These are phyloP conservation scores for Lepidocyrtoides sp. DNA, from an alignment of 2,888 invertebrate genomes.

Conservation along the genomic window DNA sequence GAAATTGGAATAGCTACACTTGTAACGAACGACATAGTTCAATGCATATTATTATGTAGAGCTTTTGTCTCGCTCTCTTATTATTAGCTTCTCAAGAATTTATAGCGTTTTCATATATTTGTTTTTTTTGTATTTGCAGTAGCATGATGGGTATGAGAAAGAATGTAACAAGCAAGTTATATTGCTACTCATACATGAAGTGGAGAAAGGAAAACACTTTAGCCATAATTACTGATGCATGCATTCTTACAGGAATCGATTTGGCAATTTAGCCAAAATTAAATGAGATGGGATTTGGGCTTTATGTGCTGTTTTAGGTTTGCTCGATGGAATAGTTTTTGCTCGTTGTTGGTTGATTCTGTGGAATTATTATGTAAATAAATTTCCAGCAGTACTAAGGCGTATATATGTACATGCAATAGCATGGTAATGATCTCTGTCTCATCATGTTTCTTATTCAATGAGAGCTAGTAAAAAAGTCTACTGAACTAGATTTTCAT, in stretches of 20 bases:
- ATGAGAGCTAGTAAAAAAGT: too few relatives aligned
- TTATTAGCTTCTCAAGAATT: conserved; percentile 3
- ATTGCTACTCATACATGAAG: background rate
- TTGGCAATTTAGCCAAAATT: background rate
- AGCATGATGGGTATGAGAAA: background rate
- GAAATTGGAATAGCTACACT: conserved; percentile 5
- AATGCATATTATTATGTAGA: background rate
- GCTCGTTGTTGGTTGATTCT: too few relatives aligned
- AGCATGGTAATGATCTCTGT: too few relatives aligned
- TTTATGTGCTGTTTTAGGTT: too few relatives aligned
- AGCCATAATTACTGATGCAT: background rate
- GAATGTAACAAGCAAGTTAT: background rate
- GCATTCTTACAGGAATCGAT: background rate
- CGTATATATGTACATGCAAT: too few relatives aligned
- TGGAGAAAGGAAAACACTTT: background rate
- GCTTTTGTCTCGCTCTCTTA: background rate
- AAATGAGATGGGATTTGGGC: background rate
- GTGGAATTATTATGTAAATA: too few relatives aligned
- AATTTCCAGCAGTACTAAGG: too few relatives aligned
- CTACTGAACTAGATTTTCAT: too few relatives aligned
- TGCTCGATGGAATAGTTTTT: too few relatives aligned
- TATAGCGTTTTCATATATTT: background rate
- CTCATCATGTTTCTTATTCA: too few relatives aligned
- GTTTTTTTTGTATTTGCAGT: background rate
- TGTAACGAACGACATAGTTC: background rate